Evolutionary conservation across 1,140 invertebrate species (phyloP).

Genomic region (Trachymyrmex cornetzi): DNA sequence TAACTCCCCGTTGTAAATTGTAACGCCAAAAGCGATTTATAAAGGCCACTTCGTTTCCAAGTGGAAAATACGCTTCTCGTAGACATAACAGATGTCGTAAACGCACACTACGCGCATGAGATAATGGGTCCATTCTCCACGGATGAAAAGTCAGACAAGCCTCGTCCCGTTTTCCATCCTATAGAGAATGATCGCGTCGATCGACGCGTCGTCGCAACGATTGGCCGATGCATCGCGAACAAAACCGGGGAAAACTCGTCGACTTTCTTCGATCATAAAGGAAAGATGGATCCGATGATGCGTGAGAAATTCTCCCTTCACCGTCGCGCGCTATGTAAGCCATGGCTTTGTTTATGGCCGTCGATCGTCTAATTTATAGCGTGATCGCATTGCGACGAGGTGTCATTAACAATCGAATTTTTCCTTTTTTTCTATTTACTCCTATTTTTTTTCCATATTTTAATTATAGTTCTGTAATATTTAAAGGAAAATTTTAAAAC

Average conservation of each 20-base stretch:
- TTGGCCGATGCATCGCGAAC: constrained; percentile 35
- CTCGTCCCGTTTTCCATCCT: constrained; percentile 7
- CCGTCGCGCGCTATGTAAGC: neutral
- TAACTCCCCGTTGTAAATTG: constrained; percentile 47
- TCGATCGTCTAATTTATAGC: constrained; percentile 27
- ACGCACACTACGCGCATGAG: neutral
- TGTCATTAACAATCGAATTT: neutral
- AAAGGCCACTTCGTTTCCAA: constrained; percentile 39
- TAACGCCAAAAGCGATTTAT: constrained; percentile 48
- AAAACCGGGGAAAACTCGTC: constrained; percentile 52
- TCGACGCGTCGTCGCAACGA: neutral
- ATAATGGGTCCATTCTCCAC: constrained; percentile 54
- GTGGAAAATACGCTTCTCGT: constrained; percentile 19
- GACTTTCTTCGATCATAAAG: constrained; percentile 6
- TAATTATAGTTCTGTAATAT: neutral
- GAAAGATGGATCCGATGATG: neutral
- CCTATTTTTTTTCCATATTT: neutral
- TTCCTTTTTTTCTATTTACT: neutral
- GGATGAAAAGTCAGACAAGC: constrained; percentile 63
- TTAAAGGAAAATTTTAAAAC: neutral
- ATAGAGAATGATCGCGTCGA: constrained; percentile 12
- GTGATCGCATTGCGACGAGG: neutral
- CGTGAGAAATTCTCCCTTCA: constrained; percentile 57
- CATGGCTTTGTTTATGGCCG: constrained; percentile 16
- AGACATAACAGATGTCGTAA: constrained; percentile 62